Conservation (phyloP, 2,888 invertebrate species). For the Acronicta leporina region DNA sequence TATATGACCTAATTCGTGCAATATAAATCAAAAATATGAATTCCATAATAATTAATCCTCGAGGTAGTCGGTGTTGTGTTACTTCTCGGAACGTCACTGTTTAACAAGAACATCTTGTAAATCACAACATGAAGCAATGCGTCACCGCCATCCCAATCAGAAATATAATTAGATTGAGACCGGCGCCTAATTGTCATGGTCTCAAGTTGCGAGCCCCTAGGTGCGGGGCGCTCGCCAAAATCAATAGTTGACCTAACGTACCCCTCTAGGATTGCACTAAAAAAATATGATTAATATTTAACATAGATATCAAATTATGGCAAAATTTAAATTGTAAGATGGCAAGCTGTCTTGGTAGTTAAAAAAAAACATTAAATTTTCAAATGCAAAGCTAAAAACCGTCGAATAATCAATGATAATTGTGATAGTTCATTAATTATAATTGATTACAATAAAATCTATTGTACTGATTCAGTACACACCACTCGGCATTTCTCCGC, state of each 20-base stretch:
- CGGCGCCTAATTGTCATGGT: constrained; percentile 84
- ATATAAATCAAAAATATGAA: constrained; percentile 40
- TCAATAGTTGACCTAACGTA: constrained; percentile 80
- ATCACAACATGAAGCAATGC: constrained; percentile 55
- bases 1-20: constrained; percentile 19
- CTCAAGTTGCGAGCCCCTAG: constrained; percentile 83
- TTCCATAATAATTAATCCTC: constrained; percentile 31
- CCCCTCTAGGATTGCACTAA: constrained; percentile 66
- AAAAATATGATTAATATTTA: constrained; percentile 67
- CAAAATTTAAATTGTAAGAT: not conserved
- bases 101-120: constrained; percentile 50
- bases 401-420: constrained; percentile 29
- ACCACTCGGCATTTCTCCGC: constrained; percentile 51
- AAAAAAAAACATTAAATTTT: not conserved
- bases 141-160: constrained; percentile 80
- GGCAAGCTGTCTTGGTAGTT: not conserved
- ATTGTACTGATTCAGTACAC: constrained; percentile 50
- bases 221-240: constrained; percentile 72
- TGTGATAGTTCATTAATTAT: constrained; percentile 31
- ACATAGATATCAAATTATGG: constrained; percentile 32
- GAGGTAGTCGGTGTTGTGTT: constrained; percentile 28
- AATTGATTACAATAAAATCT: constrained; percentile 48
- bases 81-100: constrained; percentile 16
- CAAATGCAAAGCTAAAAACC: not conserved
- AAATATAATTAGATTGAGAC: constrained; percentile 87